A percentile compares a stretch with the other conserved stretches of the same genome.
These are phyloP conservation scores for Redunca redunca DNA, from an alignment of 2,113 vertebrate species.

Conservation along the genomic window DNA sequence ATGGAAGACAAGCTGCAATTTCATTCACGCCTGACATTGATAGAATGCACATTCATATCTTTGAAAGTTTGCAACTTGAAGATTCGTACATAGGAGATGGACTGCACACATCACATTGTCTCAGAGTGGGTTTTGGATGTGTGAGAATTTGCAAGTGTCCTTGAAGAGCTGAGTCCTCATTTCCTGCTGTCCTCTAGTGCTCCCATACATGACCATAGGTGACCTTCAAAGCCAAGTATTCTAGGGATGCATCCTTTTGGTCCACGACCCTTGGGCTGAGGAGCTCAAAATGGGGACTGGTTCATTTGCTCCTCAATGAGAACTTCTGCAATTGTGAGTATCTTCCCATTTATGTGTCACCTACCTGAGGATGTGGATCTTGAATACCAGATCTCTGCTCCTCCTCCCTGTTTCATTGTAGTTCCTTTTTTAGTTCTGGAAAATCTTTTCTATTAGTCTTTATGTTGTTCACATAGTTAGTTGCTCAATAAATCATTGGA, in stretches of 20 bases:
- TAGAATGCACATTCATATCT: neutral
- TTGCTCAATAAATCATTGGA: neutral
- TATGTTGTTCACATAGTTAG: neutral
- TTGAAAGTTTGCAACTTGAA: neutral
- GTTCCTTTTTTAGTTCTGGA: neutral
- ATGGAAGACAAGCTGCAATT: neutral
- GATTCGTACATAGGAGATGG: fast-evolving
- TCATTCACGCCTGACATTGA: neutral
- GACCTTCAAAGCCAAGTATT: neutral
- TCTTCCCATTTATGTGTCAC: neutral
- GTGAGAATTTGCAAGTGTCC: neutral
- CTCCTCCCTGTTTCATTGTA: neutral
- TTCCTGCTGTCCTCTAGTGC: neutral
- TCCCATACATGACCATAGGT: neutral
- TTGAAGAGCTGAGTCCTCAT: neutral
- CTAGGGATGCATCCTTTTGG: neutral
- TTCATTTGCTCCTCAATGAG: neutral
- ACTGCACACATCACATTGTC: neutral
- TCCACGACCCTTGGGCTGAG: fast-evolving
- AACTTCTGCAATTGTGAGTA: neutral
- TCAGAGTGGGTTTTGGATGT: neutral
- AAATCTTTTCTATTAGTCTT: neutral
- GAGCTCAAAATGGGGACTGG: neutral
- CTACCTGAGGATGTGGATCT: neutral
- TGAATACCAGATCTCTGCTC: neutral